Evolutionary conservation across 2,113 vertebrate species (phyloP), one percentile per base, ranked within the genome.

Genomic region (Bucco capensis): DNA sequence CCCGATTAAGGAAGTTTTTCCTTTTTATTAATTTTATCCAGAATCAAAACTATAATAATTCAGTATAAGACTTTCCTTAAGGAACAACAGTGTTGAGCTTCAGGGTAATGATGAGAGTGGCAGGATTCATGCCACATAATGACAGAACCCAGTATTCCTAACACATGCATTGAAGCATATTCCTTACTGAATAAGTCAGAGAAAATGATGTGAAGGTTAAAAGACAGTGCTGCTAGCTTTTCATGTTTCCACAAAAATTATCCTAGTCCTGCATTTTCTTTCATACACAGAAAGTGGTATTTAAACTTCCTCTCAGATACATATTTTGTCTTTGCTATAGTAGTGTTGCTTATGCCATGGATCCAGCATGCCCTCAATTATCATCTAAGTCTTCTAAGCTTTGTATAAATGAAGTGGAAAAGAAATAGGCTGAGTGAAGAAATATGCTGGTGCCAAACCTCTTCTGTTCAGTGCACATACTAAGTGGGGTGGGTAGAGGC

Each of bases 121-220:
- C 81, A 93, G 88, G 77, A 90, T 89, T 95, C 66, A 60, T 90
- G 50, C 70, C 47, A 51, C 46, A 46, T 56, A 75, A 89, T 66
- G 92, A 84, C 92, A 96, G 90, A 78, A 54, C 38, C 70, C 65
- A 76, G 77, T 47, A 19, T 82, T 86, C 53, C 73, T 89, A 82
- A 87, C 73, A 71, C 46, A 82, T 33, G 70, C 86, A 84, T 23
- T 90, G 83, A 86, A 94, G 83, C 86, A 87, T 93, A 69, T 82
- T 82, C 81, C 92, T 90, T 95, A 92, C 71, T 79, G 93, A 93
- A 10, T 82, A 94, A 92, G 54, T 92, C 83, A 90, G 37, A 84
- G 50, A 95, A 95, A 94, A 95, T 85, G 87, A 90, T 4, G 27
- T 78, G 81, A 88, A 90, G 81, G 88, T 92, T 89, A 84, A 87